Evolutionary conservation across 2,888 invertebrate genomes (phyloP), one percentile per base, ranked within the genome.

Genomic region (Unio delphinus): DNA sequence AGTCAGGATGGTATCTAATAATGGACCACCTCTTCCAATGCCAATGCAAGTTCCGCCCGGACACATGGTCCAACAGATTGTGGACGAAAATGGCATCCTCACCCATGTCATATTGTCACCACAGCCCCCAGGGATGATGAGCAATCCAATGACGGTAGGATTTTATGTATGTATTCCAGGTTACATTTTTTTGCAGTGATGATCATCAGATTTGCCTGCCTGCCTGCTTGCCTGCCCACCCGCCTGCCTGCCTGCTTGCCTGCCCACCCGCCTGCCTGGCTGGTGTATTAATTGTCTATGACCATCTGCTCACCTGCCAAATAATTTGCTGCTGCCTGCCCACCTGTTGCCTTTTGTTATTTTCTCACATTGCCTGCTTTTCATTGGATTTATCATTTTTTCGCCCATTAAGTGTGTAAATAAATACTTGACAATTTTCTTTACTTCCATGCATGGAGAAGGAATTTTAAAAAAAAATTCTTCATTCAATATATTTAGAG

Each of bases 31-130:
- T 68, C 92, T 94, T 85, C 94, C 95, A 74, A 94, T 97, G 93
- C 96, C 96, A 69, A 95, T 97, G 89, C 95, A 96, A 91, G 95
- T 97, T 83, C 96, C 96, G 75, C 95, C 95, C 69, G 96, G 95
- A 80, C 95, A 96, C 92, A 94, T 95, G 90, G 95, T 97, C 89
- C 95, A 95, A 90, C 97, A 95, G 90, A 96, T 97, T 87, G 94
- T 97, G 84, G 97, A 97, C 91, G 97, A 97, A 91, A 94, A 93
- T 90, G 95, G 95, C 78, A 94, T 94, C 84, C 92, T 97, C 89
- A 93, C 96, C 80, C 96, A 97, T 91, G 95, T 96, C 88, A 94
- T 97, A 88, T 92, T 97, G 86, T 95, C 96, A 69, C 94, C 95
- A n/a, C 88, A 89, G 68, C 86, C 82, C 55, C 87, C 87, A 7